A percentile compares a stretch with the other conserved stretches of the same genome.
Conservation (phyloP, 2,797 vertebrate species). For the Sebastiscus tertius region DNA sequence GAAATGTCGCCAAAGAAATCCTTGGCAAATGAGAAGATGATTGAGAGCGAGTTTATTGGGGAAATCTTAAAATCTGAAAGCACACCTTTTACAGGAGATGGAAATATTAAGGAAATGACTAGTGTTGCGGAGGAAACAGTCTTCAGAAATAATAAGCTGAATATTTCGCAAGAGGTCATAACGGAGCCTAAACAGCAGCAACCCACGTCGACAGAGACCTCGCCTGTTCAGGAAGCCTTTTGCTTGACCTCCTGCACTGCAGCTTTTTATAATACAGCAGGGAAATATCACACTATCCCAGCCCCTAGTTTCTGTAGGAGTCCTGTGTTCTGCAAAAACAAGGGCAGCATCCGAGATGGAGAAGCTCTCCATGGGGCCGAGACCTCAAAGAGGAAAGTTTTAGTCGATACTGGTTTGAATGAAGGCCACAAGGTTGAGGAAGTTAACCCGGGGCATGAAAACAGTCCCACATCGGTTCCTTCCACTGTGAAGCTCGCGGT, state of each 20-base stretch:
- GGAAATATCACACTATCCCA: constrained; percentile 66
- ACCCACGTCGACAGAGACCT: constrained; percentile 1
- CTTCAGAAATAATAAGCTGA: constrained; percentile 50
- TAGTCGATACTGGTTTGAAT: constrained; percentile 16
- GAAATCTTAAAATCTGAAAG: constrained; percentile 18
- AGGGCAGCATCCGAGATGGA: constrained; percentile 1
- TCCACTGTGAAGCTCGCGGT: background rate
- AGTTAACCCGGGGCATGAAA: background rate
- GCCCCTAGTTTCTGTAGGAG: constrained; percentile 72
- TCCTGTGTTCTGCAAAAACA: constrained; percentile 69
- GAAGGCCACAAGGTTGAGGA: constrained; percentile 20
- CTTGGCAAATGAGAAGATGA: constrained; percentile 15
- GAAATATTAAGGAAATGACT: background rate
- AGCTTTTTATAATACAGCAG: constrained; percentile 2
- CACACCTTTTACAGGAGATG: background rate
- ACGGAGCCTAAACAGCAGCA: constrained; percentile 14
- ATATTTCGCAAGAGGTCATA: constrained; percentile 43
- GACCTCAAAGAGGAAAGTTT: constrained; percentile 12
- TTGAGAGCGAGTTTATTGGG: background rate
- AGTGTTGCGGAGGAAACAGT: constrained; percentile 15
- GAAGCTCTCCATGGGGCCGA: background rate
- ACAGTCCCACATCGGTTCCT: background rate
- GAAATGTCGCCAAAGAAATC: constrained; percentile 43
- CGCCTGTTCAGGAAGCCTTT: constrained; percentile 26
- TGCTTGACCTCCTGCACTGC: constrained; percentile 1